Base-by-base conservation (phyloP, 2,888 invertebrate genomes). In the Poecilobothrus nobilitatus region DNA sequence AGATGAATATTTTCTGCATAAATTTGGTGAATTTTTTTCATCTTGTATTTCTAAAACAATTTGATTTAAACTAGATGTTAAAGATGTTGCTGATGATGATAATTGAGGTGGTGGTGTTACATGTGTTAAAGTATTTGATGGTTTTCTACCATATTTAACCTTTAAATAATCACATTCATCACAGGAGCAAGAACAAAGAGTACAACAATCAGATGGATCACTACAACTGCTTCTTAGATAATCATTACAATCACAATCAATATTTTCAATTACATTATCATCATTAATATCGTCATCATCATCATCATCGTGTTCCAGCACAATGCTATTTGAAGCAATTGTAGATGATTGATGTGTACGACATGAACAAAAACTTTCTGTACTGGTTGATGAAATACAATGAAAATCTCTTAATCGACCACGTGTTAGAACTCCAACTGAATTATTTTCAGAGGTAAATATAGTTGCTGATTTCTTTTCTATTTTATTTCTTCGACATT, bases 351-450 rank as follows among this genome's bases (percentile, higher is more conserved):
- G 34, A 65, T 65, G 65, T 9, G 79, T 79, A 70, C 77, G 77
- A 71, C 81, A 80, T 10, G 80, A 80, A 66, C 80, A 78, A 70
- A 77, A 78, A 70, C 80, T 80, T 18, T 74, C 72, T 63, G 78
- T 77, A 68, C 79, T 76, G 27, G n/a, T n/a, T 62, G 67, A 41
- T 27, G 66, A 66, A 53, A 53, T 65, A 37, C 3, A 44, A 62
- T 53, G 53, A n/a, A 53, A 53, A 53, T 8, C n/a, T 44, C 21
- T 63, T 5, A 66, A 34, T 66, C 69, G 22, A 65, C 65, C 65
- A 33, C 18, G 33, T 63, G 66, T 18, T 62, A 70, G 61, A 62
- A 65, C 53, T 44, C 67, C 66, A 66, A 21, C 71, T 70, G 7
- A 65, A 69, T 18, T 70, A 67, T 1, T 66, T 68, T 34, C 41